These are phyloP conservation scores for Ageneiosus marmoratus DNA, from an alignment of 2,113 vertebrate species.

Conservation along the genomic window DNA sequence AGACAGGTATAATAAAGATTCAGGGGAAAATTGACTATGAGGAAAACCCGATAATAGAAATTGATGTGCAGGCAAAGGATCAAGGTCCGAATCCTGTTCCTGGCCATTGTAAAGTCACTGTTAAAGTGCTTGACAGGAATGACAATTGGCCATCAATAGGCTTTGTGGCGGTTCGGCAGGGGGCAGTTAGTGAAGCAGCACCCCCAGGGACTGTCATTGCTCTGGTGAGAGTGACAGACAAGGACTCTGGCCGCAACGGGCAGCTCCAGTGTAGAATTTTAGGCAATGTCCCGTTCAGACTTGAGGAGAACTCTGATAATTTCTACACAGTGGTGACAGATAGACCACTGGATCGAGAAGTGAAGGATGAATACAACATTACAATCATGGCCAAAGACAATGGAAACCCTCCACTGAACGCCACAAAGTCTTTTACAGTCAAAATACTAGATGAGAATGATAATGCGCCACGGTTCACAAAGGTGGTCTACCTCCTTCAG, in stretches of 20 bases:
- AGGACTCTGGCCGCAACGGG: slow-evolving; percentile 93
- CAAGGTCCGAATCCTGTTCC: slow-evolving; percentile 96
- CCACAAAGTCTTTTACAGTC: slow-evolving; percentile 93
- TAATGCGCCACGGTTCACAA: slow-evolving; percentile 93
- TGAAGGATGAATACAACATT: slow-evolving; percentile 94
- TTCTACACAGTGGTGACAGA: slow-evolving; percentile 96
- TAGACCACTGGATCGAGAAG: slow-evolving; percentile 89
- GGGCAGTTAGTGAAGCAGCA: slow-evolving; percentile 95
- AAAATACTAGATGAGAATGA: slow-evolving; percentile 96
- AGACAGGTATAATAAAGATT: slow-evolving; percentile 92
- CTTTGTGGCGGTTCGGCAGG: slow-evolving; percentile 96
- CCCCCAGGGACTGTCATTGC: slow-evolving; percentile 94
- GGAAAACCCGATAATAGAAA: slow-evolving; percentile 92
- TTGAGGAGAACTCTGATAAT: slow-evolving; percentile 97
- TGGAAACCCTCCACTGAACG: slow-evolving; percentile 90
- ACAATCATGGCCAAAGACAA: slow-evolving; percentile 95
- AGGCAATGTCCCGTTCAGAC: slow-evolving; percentile 88
- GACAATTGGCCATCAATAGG: slow-evolving; percentile 95
- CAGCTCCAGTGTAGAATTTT: slow-evolving; percentile 94
- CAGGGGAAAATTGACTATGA: slow-evolving; percentile 96
- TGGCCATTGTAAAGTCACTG: slow-evolving; percentile 96
- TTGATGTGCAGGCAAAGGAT: slow-evolving; percentile 94
- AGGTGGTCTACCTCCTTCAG: slow-evolving; percentile 92
- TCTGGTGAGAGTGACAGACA: slow-evolving; percentile 91
- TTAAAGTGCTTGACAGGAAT: slow-evolving; percentile 93